Conservation (phyloP, 2,113 vertebrate genomes). For the Corythornis madagascariensis region DNA sequence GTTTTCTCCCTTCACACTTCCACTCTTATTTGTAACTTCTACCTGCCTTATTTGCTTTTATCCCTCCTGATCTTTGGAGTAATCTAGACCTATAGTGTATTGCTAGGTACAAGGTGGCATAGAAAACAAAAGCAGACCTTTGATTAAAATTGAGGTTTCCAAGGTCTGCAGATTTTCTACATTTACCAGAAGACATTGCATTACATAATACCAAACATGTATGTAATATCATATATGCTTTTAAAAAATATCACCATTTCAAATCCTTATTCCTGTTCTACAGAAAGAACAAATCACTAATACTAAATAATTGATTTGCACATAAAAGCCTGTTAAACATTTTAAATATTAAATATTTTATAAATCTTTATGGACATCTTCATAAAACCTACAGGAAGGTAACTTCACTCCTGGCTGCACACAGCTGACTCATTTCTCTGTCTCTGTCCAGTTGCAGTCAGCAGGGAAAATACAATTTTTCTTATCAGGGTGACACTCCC, state of each 20-base stretch:
- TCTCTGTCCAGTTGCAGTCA: background rate
- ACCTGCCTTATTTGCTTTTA: background rate
- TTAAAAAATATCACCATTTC: background rate
- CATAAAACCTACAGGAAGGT: background rate
- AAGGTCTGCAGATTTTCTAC: background rate
- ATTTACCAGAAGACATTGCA: background rate
- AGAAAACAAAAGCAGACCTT: background rate
- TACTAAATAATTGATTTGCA: background rate
- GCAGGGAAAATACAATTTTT: conserved; percentile 2
- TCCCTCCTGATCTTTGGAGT: background rate
- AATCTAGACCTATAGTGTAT: background rate
- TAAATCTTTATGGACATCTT: background rate
- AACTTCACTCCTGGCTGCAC: background rate
- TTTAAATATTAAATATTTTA: background rate
- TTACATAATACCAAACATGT: background rate
- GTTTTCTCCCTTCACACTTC: background rate
- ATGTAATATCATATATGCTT: background rate
- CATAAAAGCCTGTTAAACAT: background rate
- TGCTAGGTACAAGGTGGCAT: background rate
- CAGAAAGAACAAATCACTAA: background rate
- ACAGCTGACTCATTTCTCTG: background rate
- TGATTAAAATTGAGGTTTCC: background rate
- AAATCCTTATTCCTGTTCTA: background rate
- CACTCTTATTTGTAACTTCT: background rate
- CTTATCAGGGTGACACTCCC: background rate